A percentile compares a stretch with the other conserved stretches of the same genome.
phyloP scores from a whole-genome alignment of 2,797 vertebrate genomes.

The Xenops minutus region DNA sequence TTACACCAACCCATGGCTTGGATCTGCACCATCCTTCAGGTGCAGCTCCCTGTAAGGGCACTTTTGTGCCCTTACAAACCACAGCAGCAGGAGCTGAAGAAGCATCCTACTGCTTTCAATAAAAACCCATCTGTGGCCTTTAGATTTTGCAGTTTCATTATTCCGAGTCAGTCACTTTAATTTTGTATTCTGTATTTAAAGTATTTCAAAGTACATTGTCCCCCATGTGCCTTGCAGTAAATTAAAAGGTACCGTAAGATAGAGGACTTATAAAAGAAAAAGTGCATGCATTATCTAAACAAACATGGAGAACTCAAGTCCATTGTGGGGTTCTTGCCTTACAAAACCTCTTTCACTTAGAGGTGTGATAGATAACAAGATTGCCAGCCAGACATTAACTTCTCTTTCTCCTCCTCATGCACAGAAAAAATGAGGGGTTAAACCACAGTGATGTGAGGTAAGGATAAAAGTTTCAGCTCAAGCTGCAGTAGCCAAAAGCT shows the following conservation, averaged over 20 bases:
- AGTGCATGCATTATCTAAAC: not conserved
- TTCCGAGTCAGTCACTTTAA: not conserved
- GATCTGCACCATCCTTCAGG: not conserved
- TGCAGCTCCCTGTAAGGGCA: not conserved
- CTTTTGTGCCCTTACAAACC: not conserved
- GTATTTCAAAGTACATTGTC: not conserved
- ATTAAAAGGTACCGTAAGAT: not conserved
- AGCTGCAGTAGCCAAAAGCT: not conserved
- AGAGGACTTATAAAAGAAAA: not conserved
- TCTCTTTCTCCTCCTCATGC: not conserved
- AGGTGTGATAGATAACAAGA: accelerated
- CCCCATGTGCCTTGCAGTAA: not conserved
- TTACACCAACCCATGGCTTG: not conserved
- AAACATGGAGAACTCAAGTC: not conserved
- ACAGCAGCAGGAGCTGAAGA: not conserved
- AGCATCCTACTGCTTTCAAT: not conserved
- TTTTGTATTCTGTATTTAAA: not conserved
- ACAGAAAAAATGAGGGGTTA: not conserved
- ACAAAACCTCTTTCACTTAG: not conserved
- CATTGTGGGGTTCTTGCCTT: not conserved
- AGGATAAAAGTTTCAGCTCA: not conserved
- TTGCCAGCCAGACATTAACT: not conserved
- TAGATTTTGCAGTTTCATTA: not conserved
- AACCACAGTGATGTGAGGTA: not conserved
- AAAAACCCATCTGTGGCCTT: not conserved